phyloP scores from a whole-genome alignment of 2,888 invertebrate genomes.

The Scelioninae gen. 2 region DNA sequence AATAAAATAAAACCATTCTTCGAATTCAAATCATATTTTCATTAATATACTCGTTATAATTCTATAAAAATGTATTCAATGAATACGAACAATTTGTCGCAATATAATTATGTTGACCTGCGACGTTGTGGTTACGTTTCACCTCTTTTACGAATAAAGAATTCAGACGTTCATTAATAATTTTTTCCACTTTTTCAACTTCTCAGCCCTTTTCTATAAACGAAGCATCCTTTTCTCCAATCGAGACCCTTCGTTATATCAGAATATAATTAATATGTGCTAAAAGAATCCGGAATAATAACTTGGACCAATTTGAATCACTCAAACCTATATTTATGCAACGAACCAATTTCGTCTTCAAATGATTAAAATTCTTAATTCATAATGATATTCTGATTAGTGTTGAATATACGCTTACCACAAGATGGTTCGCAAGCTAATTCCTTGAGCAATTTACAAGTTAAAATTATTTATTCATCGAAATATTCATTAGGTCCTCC shows the following conservation, averaged over 20 bases:
- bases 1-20: neutral
- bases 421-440: no score
- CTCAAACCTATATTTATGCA: no score
- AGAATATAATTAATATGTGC: neutral
- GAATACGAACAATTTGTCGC: neutral
- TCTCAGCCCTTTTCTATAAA: constrained; percentile 10
- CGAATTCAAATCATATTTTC: neutral
- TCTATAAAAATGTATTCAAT: neutral
- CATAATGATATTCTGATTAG: no score
- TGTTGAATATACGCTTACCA: no score
- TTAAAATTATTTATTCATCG: no score
- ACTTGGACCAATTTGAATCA: neutral
- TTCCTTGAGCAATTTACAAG: no score
- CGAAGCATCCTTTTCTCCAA: constrained; percentile 13
- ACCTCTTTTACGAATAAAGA: constrained; percentile 1
- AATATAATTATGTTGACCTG: neutral
- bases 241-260: constrained; percentile 3
- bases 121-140: neutral
- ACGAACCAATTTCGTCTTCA: no score
- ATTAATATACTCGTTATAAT: neutral
- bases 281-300: constrained; percentile 4
- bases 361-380: no score
- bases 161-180: constrained; percentile 9
- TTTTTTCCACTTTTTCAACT: constrained; percentile 4
- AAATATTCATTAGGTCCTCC: no score